phyloP scores from a whole-genome alignment of 2,888 invertebrate species.

The Calephelis perditalis region DNA sequence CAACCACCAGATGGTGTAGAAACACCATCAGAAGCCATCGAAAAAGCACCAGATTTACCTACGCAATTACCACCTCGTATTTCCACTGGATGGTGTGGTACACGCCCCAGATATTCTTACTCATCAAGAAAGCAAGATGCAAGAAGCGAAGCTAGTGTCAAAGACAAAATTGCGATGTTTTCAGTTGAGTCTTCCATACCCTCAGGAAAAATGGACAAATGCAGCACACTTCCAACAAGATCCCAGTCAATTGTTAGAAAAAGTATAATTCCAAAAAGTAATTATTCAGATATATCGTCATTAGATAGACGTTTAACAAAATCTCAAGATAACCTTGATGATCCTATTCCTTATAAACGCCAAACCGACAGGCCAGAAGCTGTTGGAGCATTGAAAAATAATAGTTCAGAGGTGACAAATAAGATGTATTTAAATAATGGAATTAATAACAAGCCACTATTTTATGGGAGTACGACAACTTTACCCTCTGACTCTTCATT shows the following conservation, averaged over 20 bases:
- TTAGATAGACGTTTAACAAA: conserved; percentile 67
- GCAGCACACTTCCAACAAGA: conserved; percentile 57
- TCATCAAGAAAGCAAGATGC: conserved; percentile 84
- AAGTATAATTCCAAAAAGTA: conserved; percentile 43
- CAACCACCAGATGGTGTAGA: conserved; percentile 91
- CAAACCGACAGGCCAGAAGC: conserved; percentile 64
- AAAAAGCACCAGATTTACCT: conserved; percentile 67
- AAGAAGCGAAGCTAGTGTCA: conserved; percentile 88
- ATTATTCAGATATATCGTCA: conserved; percentile 55
- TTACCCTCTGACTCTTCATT: conserved; percentile 54
- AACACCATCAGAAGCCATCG: conserved; percentile 84
- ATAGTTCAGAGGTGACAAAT: conserved; percentile 41
- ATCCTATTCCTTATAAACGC: conserved; percentile 59
- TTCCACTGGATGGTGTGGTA: conserved; percentile 46
- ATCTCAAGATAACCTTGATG: conserved; percentile 73
- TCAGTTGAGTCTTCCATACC: conserved; percentile 75
- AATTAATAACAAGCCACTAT: conserved; percentile 55
- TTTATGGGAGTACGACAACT: conserved; percentile 67
- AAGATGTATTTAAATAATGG: conserved; percentile 32
- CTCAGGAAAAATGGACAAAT: conserved; percentile 61
- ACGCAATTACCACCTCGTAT: conserved; percentile 56
- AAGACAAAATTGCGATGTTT: conserved; percentile 93
- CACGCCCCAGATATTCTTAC: conserved; percentile 59
- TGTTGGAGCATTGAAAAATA: conserved; percentile 70
- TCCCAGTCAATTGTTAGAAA: conserved; percentile 48